Evolutionary conservation across 2,797 vertebrate species (phyloP).

Genomic region (Eulemur rubriventer): DNA sequence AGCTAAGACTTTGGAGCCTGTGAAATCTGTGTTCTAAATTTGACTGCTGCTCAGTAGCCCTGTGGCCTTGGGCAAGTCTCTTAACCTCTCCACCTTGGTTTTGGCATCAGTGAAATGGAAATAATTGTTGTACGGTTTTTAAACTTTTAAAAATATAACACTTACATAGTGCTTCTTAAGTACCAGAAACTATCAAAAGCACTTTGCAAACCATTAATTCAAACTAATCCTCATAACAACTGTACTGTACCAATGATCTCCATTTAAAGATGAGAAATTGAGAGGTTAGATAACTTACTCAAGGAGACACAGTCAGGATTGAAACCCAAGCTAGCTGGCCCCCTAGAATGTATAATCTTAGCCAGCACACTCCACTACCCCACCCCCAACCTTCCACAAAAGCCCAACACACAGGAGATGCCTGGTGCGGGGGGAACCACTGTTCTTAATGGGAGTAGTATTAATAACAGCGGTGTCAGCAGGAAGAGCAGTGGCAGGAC

Average conservation of each 20-base stretch:
- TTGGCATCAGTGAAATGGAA: neutral
- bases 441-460: neutral
- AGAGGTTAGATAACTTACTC: neutral
- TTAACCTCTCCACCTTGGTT: neutral
- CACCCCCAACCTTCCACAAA: neutral
- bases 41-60: neutral
- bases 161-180: neutral
- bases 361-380: neutral
- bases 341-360: neutral
- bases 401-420: neutral
- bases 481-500: neutral
- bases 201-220: slow-evolving; percentile 15
- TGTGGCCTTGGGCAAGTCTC: neutral
- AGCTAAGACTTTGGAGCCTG: neutral
- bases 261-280: neutral
- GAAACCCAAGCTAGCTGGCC: neutral
- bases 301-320: neutral
- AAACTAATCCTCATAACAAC: neutral
- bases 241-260: neutral
- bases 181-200: neutral
- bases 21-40: neutral
- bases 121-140: neutral
- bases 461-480: neutral
- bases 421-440: neutral
- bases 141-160: neutral